Conservation (phyloP, 1,140 invertebrate species). For the Calliopsis andreniformis region DNA sequence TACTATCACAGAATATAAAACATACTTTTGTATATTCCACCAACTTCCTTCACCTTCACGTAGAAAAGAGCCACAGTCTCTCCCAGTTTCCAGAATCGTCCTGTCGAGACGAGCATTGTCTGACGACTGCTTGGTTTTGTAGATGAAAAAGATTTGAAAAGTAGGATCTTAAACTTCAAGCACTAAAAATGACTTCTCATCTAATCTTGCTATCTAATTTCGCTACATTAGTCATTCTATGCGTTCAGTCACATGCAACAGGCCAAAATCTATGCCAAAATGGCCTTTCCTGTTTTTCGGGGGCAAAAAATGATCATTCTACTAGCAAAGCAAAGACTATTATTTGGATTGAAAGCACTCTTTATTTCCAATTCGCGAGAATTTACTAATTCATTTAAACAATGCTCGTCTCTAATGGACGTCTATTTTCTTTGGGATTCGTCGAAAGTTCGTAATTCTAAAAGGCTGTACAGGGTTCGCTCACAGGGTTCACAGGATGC, state of each 20-base stretch:
- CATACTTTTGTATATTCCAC: too few relatives aligned
- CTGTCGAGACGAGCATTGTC: constrained; percentile 20
- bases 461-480: constrained; percentile 53
- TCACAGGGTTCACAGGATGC: constrained; percentile 67
- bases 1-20: too few relatives aligned
- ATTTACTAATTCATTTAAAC: background rate
- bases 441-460: constrained; percentile 36
- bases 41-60: background rate
- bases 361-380: background rate
- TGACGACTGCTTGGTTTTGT: too few relatives aligned
- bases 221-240: background rate
- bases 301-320: too few relatives aligned
- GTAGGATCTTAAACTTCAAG: too few relatives aligned
- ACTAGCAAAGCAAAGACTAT: too few relatives aligned
- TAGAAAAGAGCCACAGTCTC: background rate
- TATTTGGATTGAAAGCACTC: too few relatives aligned
- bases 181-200: background rate
- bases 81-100: background rate
- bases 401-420: constrained; percentile 8
- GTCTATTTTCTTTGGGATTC: background rate
- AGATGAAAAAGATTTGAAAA: background rate
- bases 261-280: too few relatives aligned
- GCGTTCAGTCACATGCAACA: constrained; percentile 6
- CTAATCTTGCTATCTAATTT: background rate
- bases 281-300: too few relatives aligned